Percentiles rank a stretch among this genome's conserved stretches.
Evolutionary conservation across 2,113 vertebrate species (phyloP).

Genomic region (Brachionichthys hirsutus): DNA sequence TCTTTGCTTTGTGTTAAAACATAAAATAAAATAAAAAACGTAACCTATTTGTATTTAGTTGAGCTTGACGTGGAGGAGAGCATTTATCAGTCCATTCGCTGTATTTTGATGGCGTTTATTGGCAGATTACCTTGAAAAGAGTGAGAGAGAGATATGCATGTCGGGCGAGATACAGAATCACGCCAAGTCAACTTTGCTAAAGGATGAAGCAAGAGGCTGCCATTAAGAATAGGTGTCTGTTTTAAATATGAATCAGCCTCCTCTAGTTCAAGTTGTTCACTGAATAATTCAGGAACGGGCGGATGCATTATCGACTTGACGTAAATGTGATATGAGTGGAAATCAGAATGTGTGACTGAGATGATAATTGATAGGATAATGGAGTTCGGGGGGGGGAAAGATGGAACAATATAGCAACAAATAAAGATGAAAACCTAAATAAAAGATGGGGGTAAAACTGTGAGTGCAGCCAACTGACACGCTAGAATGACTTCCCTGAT

Average conservation of each 20-base stretch:
- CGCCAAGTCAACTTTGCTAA: constrained; percentile 28
- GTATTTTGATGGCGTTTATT: not conserved
- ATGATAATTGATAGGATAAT: constrained; percentile 82
- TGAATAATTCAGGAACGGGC: constrained; percentile 75
- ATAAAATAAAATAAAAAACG: too few species aligned
- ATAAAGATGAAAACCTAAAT: constrained; percentile 76
- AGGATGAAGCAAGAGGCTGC: constrained; percentile 65
- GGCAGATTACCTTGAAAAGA: not conserved
- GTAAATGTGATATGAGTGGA: constrained; percentile 76
- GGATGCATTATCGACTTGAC: constrained; percentile 79
- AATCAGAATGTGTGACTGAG: constrained; percentile 75
- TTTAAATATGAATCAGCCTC: constrained; percentile 79
- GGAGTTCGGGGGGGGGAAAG: constrained; percentile 46
- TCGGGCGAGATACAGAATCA: constrained; percentile 24
- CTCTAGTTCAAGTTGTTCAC: constrained; percentile 74
- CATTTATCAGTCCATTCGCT: not conserved
- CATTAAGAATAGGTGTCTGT: constrained; percentile 76
- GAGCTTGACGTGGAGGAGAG: too few species aligned
- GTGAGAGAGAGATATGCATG: constrained; percentile 13
- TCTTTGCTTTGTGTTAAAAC: too few species aligned
- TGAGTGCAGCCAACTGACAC: constrained; percentile 57
- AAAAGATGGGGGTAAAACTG: constrained; percentile 77
- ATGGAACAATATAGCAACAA: constrained; percentile 74
- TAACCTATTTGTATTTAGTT: too few species aligned
- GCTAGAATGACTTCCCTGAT: constrained; percentile 21